phyloP scores from a whole-genome alignment of 2,113 vertebrate genomes.

The Polypterus senegalus region DNA sequence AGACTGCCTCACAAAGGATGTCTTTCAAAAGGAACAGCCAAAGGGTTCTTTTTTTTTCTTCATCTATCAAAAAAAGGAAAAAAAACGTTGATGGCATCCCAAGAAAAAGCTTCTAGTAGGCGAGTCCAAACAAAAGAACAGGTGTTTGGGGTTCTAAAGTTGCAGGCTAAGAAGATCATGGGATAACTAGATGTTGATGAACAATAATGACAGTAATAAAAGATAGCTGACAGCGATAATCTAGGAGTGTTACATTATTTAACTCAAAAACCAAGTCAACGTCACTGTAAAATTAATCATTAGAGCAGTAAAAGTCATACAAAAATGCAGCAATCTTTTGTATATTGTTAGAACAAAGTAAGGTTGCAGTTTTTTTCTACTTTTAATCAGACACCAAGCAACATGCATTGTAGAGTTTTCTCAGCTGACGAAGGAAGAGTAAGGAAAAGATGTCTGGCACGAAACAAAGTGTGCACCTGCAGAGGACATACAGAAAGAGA shows the following conservation, averaged over 20 bases:
- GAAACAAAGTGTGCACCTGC: too few relatives aligned
- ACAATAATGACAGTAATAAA: slow-evolving; percentile 32
- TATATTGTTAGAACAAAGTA: too few relatives aligned
- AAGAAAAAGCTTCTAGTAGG: slow-evolving; percentile 41
- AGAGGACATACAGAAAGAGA: too few relatives aligned
- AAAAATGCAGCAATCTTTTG: too few relatives aligned
- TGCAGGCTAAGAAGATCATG: slow-evolving; percentile 39
- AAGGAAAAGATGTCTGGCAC: too few relatives aligned
- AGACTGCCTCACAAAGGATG: slow-evolving; percentile 46
- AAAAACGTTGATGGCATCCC: slow-evolving; percentile 29
- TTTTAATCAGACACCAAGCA: too few relatives aligned
- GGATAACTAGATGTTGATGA: slow-evolving; percentile 52
- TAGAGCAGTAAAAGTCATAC: not conserved
- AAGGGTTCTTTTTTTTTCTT: slow-evolving; percentile 28
- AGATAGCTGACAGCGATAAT: too few relatives aligned
- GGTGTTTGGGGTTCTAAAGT: slow-evolving; percentile 55
- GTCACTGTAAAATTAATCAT: not conserved
- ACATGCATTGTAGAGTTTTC: too few relatives aligned
- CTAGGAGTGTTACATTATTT: too few relatives aligned
- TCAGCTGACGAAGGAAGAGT: too few relatives aligned
- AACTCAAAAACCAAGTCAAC: too few relatives aligned
- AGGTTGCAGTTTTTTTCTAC: too few relatives aligned
- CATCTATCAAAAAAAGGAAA: slow-evolving; percentile 29
- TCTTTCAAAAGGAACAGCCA: slow-evolving; percentile 42
- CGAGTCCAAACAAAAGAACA: slow-evolving; percentile 55